Evolutionary conservation across 1,140 invertebrate species (phyloP), one percentile per base, ranked within the genome.

Genomic region (Aphelinus certus): DNA sequence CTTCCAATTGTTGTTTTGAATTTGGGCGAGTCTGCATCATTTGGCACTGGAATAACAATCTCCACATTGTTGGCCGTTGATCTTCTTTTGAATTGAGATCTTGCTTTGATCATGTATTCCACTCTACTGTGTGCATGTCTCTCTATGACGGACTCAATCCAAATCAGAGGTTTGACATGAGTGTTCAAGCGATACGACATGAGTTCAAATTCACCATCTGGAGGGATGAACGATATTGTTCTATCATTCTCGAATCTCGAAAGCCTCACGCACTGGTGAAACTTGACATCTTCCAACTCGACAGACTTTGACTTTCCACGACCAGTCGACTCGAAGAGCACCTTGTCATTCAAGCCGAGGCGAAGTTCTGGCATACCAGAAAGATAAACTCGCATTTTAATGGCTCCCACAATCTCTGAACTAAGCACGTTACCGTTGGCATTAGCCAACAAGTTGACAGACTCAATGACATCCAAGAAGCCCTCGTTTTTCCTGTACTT

Each of bases 401-500:
- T 99, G 45, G 96, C 95, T 60, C 98, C 98, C 42, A 99, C 97
- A 79, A 99, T 99, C 88, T 99, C 98, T 88, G 97, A 99, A 62
- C 97, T 92, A 10, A 99, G 85, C 2, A 99, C 98, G 90, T 98
- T 99, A 1, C 98, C 98, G 89, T 98, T 99, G 1, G 97, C 96
- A 89, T 98, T 99, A 0, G 98, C 97, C 83, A 99, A 86, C 67
- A 99, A 88, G 89, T 99, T 99, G 1, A 99, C 97, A 7, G 97
- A 99, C 87, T 99, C 98, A 79, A 99, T 99, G 1, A 99, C 98
- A 91, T 99, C 98, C 1, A 99, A 90, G 83, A 99, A 99, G 1
- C 99, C 98, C 91, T 99, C 98, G 88, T 99, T 99, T 88, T 99
- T 99, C 62, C 98, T 92, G 87, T 99, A 99, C 84, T 99, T 99